Percentiles rank a stretch among this genome's conserved stretches.
These are phyloP conservation scores for Ypsolopha scabrella DNA, from an alignment of 2,888 invertebrate genomes.

Conservation along the genomic window DNA sequence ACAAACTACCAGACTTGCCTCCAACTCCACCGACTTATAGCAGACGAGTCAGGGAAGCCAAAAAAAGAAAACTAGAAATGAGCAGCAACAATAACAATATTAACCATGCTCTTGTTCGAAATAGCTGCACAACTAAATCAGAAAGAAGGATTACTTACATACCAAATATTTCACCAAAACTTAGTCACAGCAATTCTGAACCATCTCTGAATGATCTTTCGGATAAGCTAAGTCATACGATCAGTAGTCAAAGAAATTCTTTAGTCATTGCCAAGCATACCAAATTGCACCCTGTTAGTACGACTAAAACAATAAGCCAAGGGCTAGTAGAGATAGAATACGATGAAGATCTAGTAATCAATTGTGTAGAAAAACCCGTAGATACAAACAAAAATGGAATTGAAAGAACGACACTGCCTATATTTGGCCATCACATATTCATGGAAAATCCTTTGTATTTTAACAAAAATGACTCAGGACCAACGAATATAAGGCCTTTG, in stretches of 20 bases:
- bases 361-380: conserved; percentile 49
- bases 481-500: conserved; percentile 43
- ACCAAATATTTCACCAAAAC: conserved; percentile 26
- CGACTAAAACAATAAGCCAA: conserved; percentile 54
- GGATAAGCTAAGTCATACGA: conserved; percentile 39
- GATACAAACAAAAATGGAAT: conserved; percentile 22
- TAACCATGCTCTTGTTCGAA: conserved; percentile 30
- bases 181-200: conserved; percentile 53
- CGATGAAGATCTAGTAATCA: conserved; percentile 51
- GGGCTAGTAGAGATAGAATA: conserved; percentile 72
- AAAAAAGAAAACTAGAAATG: conserved; percentile 62
- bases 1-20: conserved; percentile 45
- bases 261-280: conserved; percentile 24
- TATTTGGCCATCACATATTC: conserved; percentile 60
- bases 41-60: conserved; percentile 57
- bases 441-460: conserved; percentile 65
- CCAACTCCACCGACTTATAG: conserved; percentile 56
- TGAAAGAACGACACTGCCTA: conserved; percentile 58
- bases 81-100: conserved; percentile 26
- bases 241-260: conserved; percentile 33
- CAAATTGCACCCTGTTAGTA: conserved; percentile 27
- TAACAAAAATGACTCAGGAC: conserved; percentile 42
- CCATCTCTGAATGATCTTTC: conserved; percentile 51
- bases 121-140: conserved; percentile 47
- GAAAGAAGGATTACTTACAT: conserved; percentile 45